A percentile compares a stretch with the other conserved stretches of the same genome.
These are phyloP conservation scores for Lophura nycthemera DNA, from an alignment of 2,113 vertebrate genomes.

Conservation along the genomic window DNA sequence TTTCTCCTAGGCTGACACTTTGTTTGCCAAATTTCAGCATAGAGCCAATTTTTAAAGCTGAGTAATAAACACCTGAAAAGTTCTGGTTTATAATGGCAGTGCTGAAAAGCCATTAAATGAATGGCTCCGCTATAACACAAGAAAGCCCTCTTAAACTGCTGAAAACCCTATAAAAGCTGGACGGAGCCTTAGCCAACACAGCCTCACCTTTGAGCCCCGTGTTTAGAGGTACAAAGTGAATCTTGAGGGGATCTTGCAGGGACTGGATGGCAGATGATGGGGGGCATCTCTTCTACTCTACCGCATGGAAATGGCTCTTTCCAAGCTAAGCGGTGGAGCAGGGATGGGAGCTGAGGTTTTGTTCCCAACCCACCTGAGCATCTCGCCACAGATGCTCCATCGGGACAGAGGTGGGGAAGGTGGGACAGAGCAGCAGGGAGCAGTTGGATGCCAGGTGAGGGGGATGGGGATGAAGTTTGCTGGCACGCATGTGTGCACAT, in stretches of 20 bases:
- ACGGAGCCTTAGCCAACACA: not conserved
- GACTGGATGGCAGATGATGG: not conserved
- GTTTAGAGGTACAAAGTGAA: not conserved
- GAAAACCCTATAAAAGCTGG: slow-evolving; percentile 6
- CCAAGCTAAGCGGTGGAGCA: not conserved
- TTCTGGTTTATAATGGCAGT: slow-evolving; percentile 72
- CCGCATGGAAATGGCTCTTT: not conserved
- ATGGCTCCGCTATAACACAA: slow-evolving; percentile 1
- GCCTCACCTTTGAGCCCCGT: not conserved
- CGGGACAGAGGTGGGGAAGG: not conserved
- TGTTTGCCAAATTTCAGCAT: slow-evolving; percentile 64
- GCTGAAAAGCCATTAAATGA: slow-evolving; percentile 69
- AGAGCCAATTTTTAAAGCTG: slow-evolving; percentile 71
- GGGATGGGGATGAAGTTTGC: not conserved
- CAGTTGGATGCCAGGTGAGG: not conserved
- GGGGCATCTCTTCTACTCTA: not conserved
- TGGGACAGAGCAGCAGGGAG: not conserved
- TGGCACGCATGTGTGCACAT: not conserved
- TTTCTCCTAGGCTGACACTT: slow-evolving; percentile 62
- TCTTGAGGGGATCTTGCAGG: not conserved
- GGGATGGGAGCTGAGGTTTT: not conserved
- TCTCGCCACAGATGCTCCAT: not conserved
- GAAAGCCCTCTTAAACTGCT: slow-evolving; percentile 43
- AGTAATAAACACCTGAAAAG: slow-evolving; percentile 73
- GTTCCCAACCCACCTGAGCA: not conserved